Conservation (phyloP, 2,113 vertebrate genomes). For the Anguilla japonica region DNA sequence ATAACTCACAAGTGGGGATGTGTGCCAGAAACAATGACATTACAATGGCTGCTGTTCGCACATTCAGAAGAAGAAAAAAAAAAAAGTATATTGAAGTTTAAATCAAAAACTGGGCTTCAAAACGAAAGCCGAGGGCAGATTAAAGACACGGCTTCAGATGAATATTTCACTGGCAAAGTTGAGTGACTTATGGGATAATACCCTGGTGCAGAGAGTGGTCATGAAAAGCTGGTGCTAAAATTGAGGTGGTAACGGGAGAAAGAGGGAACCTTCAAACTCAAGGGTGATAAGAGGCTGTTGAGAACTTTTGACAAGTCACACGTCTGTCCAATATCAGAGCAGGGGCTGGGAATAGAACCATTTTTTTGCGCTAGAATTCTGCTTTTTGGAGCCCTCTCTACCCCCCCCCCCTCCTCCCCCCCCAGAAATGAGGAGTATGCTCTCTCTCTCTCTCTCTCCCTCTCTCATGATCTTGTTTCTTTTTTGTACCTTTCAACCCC, state of each 20-base stretch:
- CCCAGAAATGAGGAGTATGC: background rate
- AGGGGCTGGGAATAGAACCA: background rate
- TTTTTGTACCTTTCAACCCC: background rate
- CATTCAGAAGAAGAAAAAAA: background rate
- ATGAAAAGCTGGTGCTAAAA: conserved; percentile 10
- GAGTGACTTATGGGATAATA: conserved; percentile 17
- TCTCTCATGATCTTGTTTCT: background rate
- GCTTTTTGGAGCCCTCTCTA: background rate
- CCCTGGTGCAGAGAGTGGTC: background rate
- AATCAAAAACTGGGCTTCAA: background rate
- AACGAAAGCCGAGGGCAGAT: background rate
- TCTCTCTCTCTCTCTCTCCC: background rate
- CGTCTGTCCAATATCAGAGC: background rate
- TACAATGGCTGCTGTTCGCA: background rate
- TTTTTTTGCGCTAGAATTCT: background rate
- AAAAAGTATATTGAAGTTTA: background rate
- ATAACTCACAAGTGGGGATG: background rate
- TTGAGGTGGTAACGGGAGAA: background rate
- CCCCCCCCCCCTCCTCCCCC: background rate
- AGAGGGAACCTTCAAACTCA: background rate
- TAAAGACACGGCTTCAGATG: background rate
- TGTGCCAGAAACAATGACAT: background rate
- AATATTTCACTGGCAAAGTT: conserved; percentile 6
- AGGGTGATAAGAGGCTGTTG: background rate
- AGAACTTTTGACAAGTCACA: background rate